These are phyloP conservation scores for Nesogale talazaci DNA, from an alignment of 2,113 vertebrate species.

Conservation along the genomic window DNA sequence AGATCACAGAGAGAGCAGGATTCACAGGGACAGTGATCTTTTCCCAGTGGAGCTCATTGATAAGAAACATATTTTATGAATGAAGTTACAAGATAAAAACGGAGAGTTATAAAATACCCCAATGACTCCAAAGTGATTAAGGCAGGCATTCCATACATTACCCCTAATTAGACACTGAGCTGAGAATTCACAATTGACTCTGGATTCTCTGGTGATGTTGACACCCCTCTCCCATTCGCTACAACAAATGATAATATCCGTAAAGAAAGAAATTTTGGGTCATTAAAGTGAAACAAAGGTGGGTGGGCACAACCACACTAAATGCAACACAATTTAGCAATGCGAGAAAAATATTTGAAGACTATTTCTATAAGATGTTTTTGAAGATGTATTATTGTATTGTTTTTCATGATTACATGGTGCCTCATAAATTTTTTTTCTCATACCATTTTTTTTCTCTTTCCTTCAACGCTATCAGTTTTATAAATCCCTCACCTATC, in stretches of 20 bases:
- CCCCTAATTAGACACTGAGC: slow-evolving; percentile 74
- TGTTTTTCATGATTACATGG: slow-evolving; percentile 16
- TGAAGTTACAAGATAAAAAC: slow-evolving; percentile 80
- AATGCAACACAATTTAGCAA: neutral
- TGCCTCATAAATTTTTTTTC: neutral
- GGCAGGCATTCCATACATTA: slow-evolving; percentile 71
- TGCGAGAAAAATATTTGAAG: neutral
- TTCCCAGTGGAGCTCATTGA: slow-evolving; percentile 73
- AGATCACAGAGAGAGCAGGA: slow-evolving; percentile 67
- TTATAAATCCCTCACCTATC: neutral
- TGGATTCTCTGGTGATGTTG: slow-evolving; percentile 64
- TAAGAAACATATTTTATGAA: slow-evolving; percentile 81
- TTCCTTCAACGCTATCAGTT: slow-evolving; percentile 3
- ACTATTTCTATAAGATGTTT: slow-evolving; percentile 38
- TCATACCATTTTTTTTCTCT: neutral
- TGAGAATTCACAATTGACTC: slow-evolving; percentile 75
- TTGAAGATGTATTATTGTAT: neutral
- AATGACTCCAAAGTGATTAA: slow-evolving; percentile 78
- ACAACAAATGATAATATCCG: slow-evolving; percentile 49
- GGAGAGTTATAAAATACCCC: slow-evolving; percentile 79
- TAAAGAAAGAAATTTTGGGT: slow-evolving; percentile 43
- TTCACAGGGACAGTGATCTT: slow-evolving; percentile 40
- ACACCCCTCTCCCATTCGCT: slow-evolving; percentile 71
- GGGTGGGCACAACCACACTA: neutral
- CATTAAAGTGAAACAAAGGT: neutral